Percentiles rank a stretch among this genome's conserved stretches.
These are phyloP conservation scores for Sprattus sprattus DNA, from an alignment of 2,113 vertebrate genomes.

Conservation along the genomic window DNA sequence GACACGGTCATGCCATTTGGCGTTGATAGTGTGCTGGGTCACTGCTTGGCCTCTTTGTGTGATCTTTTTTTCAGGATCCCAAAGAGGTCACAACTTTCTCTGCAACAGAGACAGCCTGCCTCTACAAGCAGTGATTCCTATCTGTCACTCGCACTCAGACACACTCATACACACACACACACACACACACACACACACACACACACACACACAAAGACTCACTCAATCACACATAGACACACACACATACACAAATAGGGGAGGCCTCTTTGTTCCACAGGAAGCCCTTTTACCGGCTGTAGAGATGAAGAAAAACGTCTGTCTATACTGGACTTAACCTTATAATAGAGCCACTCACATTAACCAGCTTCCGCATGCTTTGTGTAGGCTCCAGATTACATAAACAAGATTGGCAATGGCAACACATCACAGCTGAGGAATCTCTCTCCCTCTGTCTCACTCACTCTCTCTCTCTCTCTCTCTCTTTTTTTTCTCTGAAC, in stretches of 20 bases:
- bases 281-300: constrained; percentile 59
- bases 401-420: constrained; percentile 54
- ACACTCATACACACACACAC: constrained; percentile 20
- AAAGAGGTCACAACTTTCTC: background rate
- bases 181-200: constrained; percentile 1
- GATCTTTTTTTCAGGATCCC: background rate
- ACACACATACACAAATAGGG: constrained; percentile 42
- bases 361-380: constrained; percentile 57
- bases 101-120: background rate
- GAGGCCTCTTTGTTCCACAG: constrained; percentile 65
- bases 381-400: constrained; percentile 47
- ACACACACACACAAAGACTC: constrained; percentile 33
- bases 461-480: constrained; percentile 20
- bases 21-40: background rate
- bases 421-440: constrained; percentile 31
- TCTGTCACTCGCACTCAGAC: background rate
- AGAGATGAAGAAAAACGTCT: constrained; percentile 52
- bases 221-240: constrained; percentile 47
- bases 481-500: constrained; percentile 20
- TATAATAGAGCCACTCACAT: constrained; percentile 56
- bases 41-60: background rate
- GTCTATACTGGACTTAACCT: constrained; percentile 67
- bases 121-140: constrained; percentile 29
- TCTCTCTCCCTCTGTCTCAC: background rate
- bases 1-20: background rate